phyloP scores from a whole-genome alignment of 2,888 invertebrate genomes.

The Colletes collaris region DNA sequence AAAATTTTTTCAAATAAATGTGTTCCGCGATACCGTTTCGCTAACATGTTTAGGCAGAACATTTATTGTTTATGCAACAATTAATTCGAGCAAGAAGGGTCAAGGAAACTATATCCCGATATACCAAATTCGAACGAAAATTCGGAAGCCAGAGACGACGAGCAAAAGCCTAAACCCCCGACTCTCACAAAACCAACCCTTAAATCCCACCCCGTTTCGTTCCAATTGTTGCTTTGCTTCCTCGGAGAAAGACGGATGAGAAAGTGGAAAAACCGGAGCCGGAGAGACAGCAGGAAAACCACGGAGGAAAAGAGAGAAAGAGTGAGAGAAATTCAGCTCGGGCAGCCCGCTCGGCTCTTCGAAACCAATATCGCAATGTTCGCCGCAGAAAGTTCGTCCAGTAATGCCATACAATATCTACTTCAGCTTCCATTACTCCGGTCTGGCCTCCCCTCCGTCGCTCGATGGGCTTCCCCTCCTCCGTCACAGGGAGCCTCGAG shows the following conservation, averaged over 20 bases:
- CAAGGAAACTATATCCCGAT: not conserved
- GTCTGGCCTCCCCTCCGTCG: conserved; percentile 68
- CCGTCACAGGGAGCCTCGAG: conserved; percentile 34
- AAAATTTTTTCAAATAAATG: no score
- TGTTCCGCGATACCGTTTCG: no score
- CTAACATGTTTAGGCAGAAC: no score
- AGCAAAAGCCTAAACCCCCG: conserved; percentile 5
- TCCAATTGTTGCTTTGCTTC: conserved; percentile 49
- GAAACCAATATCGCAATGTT: conserved; percentile 82
- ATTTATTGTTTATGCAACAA: no score
- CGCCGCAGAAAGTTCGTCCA: conserved; percentile 79
- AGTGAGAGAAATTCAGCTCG: conserved; percentile 58
- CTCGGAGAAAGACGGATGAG: conserved; percentile 43
- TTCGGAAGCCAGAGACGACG: conserved; percentile 28
- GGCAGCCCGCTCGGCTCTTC: conserved; percentile 63
- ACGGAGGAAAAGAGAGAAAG: not conserved
- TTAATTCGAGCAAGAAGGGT: no score
- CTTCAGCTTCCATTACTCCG: conserved; percentile 82
- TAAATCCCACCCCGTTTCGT: conserved; percentile 36
- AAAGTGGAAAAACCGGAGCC: conserved; percentile 35
- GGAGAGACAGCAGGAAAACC: conserved; percentile 23
- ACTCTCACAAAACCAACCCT: conserved; percentile 42
- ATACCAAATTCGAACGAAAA: conserved; percentile 18
- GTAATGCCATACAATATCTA: conserved; percentile 82
- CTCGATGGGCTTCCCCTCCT: conserved; percentile 58